phyloP scores from a whole-genome alignment of 2,797 vertebrate species.

The Lophius americanus region DNA sequence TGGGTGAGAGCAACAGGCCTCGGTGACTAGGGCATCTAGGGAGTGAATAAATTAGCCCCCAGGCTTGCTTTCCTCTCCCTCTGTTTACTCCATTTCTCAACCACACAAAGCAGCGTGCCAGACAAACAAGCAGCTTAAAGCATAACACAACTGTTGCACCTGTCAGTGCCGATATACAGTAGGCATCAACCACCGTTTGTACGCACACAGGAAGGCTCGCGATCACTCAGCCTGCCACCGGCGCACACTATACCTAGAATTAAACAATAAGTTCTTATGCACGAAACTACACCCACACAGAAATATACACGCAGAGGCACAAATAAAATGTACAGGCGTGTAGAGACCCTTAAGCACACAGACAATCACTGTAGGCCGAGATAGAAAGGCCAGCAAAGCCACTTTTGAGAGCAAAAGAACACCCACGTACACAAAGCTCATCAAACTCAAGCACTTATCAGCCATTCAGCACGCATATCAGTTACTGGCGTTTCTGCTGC shows the following conservation, averaged over 20 bases:
- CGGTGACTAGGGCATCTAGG: constrained; percentile 72
- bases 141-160: constrained; percentile 81
- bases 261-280: constrained; percentile 45
- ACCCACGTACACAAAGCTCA: constrained; percentile 64
- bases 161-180: constrained; percentile 73
- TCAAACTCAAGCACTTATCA: constrained; percentile 78
- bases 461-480: constrained; percentile 84
- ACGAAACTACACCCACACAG: constrained; percentile 30
- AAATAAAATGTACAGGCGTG: neutral
- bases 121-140: constrained; percentile 78
- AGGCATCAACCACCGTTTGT: constrained; percentile 66
- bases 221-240: constrained; percentile 31
- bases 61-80: constrained; percentile 74
- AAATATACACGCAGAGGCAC: constrained; percentile 28
- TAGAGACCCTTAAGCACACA: constrained; percentile 9
- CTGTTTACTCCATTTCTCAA: constrained; percentile 81
- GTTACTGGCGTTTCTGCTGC: constrained; percentile 80
- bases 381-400: constrained; percentile 44
- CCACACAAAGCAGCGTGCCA: constrained; percentile 72
- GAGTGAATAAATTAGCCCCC: constrained; percentile 83
- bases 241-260: constrained; percentile 22
- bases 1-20: constrained; percentile 72
- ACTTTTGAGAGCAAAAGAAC: constrained; percentile 48
- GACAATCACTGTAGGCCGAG: constrained; percentile 36
- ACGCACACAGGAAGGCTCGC: constrained; percentile 23